phyloP scores from a whole-genome alignment of 1,140 invertebrate species.

The Melanaphis sacchari region DNA sequence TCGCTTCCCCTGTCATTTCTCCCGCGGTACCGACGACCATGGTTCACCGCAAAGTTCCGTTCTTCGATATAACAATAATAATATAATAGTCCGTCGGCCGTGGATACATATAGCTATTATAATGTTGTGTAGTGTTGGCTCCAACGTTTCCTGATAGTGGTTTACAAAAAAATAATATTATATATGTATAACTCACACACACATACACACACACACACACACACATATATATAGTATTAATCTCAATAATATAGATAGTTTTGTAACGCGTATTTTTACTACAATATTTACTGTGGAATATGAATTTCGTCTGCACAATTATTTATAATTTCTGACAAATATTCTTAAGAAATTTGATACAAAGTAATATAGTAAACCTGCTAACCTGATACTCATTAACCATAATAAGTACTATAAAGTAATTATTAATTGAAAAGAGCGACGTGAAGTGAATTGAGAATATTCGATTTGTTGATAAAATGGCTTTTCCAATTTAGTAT shows the following conservation, averaged over 20 bases:
- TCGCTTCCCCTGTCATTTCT: not conserved
- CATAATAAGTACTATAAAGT: not conserved
- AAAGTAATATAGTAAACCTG: too few relatives aligned
- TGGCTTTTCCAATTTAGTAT: not conserved
- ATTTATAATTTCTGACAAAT: not conserved
- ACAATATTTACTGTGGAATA: not conserved
- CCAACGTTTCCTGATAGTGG: not conserved
- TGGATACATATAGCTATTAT: not conserved
- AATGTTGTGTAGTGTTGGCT: not conserved
- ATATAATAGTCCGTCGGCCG: not conserved
- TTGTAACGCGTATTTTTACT: not conserved
- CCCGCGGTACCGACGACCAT: not conserved
- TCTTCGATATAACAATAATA: not conserved
- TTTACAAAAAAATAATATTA: not conserved
- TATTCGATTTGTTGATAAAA: not conserved
- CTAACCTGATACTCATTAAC: not conserved
- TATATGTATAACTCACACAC: too few relatives aligned
- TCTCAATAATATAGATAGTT: too few relatives aligned
- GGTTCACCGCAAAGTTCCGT: conserved; percentile 43
- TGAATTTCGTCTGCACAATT: not conserved
- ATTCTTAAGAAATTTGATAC: too few relatives aligned
- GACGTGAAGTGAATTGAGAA: not conserved
- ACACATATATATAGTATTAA: too few relatives aligned
- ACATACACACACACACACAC: too few relatives aligned
- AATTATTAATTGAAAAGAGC: not conserved